These are phyloP conservation scores for Thamnophis sirtalis DNA, from an alignment of 2,113 vertebrate genomes.

Conservation along the genomic window DNA sequence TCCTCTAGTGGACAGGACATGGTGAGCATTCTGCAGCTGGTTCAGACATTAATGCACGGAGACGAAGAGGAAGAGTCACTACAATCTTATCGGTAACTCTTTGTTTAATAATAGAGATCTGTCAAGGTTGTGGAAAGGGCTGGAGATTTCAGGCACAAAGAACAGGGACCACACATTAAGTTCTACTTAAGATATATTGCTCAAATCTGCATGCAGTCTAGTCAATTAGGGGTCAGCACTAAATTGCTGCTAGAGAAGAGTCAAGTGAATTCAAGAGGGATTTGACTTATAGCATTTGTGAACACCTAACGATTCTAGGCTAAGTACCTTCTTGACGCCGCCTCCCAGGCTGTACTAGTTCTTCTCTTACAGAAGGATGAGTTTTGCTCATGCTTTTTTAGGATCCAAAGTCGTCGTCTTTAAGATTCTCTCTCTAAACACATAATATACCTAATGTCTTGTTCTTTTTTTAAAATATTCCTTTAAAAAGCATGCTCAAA, in stretches of 20 bases:
- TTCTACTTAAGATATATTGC: too few species aligned
- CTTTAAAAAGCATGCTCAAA: not conserved
- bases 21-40: constrained; percentile 83
- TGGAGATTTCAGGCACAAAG: too few species aligned
- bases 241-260: too few species aligned
- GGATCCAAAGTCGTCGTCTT: not conserved
- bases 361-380: not conserved
- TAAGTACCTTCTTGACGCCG: too few species aligned
- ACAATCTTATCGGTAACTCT: constrained; percentile 72
- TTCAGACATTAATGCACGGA: constrained; percentile 91
- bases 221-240: too few species aligned
- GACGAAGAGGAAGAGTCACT: constrained; percentile 79
- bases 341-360: too few species aligned
- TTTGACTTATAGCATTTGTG: too few species aligned
- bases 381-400: not conserved
- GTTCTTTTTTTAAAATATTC: not conserved
- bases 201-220: too few species aligned
- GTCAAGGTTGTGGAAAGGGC: not conserved
- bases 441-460: not conserved
- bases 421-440: not conserved
- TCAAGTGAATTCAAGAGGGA: too few species aligned
- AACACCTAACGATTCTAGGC: too few species aligned
- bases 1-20: constrained; percentile 85
- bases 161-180: too few species aligned
- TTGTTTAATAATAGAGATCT: not conserved